phyloP scores from a whole-genome alignment of 2,888 invertebrate genomes.

The Tenthredo mesomela region DNA sequence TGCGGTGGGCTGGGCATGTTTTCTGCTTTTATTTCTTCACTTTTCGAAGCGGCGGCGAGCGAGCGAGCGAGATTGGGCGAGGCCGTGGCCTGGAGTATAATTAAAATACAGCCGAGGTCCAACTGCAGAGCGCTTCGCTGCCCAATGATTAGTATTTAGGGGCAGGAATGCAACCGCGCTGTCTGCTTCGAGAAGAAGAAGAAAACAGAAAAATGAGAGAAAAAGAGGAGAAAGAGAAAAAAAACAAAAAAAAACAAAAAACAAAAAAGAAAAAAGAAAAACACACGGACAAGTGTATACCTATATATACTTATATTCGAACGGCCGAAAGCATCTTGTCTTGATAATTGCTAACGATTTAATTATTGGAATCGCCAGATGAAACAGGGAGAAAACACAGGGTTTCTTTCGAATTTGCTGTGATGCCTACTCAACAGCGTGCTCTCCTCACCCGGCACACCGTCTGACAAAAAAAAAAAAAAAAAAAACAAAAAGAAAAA shows the following conservation, averaged over 20 bases:
- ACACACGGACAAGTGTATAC: not conserved
- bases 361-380: slow-evolving; percentile 61
- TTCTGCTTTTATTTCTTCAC: slow-evolving; percentile 61
- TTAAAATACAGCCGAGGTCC: slow-evolving; percentile 76
- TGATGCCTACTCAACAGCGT: slow-evolving; percentile 30
- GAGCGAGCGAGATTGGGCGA: slow-evolving; percentile 65
- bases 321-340: slow-evolving; percentile 56
- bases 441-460: not conserved
- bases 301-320: not conserved
- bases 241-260: slow-evolving; percentile 43
- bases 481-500: not conserved
- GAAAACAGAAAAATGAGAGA: slow-evolving; percentile 44
- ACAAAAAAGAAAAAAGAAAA: slow-evolving; percentile 1
- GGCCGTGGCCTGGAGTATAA: slow-evolving; percentile 69
- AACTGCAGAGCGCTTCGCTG: slow-evolving; percentile 66
- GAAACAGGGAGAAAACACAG: slow-evolving; percentile 51
- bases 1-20: slow-evolving; percentile 56
- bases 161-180: slow-evolving; percentile 59
- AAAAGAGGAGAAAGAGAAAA: slow-evolving; percentile 8
- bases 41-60: slow-evolving; percentile 60
- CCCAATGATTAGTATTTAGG: slow-evolving; percentile 68
- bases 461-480: not conserved
- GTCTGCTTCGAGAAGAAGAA: slow-evolving; percentile 53
- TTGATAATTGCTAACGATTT: slow-evolving; percentile 64
- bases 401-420: slow-evolving; percentile 58